Conservation (phyloP, 1,140 invertebrate genomes). For the Luehdorfia chinensis region DNA sequence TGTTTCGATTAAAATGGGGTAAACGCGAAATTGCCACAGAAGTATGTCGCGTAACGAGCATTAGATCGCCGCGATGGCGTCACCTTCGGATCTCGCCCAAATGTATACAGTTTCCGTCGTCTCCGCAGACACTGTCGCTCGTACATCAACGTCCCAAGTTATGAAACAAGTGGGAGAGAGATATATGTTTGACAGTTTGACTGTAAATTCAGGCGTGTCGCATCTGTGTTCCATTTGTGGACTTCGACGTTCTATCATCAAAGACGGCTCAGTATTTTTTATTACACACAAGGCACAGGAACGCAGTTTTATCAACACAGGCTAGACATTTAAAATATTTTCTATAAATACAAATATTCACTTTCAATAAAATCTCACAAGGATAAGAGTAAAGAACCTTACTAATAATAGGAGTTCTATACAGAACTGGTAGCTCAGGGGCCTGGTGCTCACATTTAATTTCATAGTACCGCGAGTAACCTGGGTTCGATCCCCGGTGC, state of each 20-base stretch:
- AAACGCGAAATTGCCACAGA: slow-evolving; percentile 50
- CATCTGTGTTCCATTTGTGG: not conserved
- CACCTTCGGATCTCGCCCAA: slow-evolving; percentile 56
- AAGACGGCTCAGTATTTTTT: slow-evolving; percentile 1
- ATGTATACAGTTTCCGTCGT: slow-evolving; percentile 44
- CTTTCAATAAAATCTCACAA: too few relatives aligned
- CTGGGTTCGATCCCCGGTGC: too few relatives aligned
- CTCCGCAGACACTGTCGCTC: slow-evolving; percentile 32
- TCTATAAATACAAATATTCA: too few relatives aligned
- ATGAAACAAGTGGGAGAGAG: slow-evolving; percentile 62
- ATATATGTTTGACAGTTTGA: slow-evolving; percentile 58
- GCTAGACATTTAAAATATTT: too few relatives aligned
- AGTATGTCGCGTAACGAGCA: slow-evolving; percentile 53
- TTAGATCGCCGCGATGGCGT: too few relatives aligned
- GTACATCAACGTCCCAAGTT: slow-evolving; percentile 64
- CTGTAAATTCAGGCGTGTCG: slow-evolving; percentile 21
- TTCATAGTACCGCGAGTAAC: too few relatives aligned
- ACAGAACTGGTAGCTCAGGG: too few relatives aligned
- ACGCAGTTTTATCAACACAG: too few relatives aligned
- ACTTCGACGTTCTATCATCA: not conserved
- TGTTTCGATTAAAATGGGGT: slow-evolving; percentile 27
- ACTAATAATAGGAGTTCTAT: too few relatives aligned
- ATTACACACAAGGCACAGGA: slow-evolving; percentile 16
- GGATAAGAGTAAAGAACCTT: too few relatives aligned
- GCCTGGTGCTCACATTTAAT: too few relatives aligned